Base-by-base conservation (phyloP, 2,113 vertebrate genomes). In the Dinomys branickii region DNA sequence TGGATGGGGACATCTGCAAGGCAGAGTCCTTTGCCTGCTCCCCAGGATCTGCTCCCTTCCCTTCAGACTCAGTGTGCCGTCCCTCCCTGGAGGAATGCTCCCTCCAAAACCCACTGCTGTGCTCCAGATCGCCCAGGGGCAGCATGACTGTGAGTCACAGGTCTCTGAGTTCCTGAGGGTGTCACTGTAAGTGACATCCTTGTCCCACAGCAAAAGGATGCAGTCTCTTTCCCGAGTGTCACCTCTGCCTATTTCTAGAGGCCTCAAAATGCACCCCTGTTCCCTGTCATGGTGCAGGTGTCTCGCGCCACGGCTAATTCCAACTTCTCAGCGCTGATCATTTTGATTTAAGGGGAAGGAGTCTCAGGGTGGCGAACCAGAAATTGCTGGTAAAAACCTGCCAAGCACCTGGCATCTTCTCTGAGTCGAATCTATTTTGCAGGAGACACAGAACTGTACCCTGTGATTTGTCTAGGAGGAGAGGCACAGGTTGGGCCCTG, bases 251-350 rank as follows among this genome's bases (percentile, higher is more conserved):
- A 11, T 16, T 35, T 63, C 52, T 44, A 8, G 35, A 89, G 38
- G 28, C 8, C 50, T 33, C 2, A 2, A 24, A 69, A 75, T 30
- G 9, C 22, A 8, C 24, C n/a, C 1, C 0, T 1, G 30, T 63
- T 35, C 16, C 22, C 33, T 13, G 6, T 8, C 38, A 19, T 44
- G 20, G 2, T 7, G 28, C 71, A 35, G 22, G 52, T 30, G 14
- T 5, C 5, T 1, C 10, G 9, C 6, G 28, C 41, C n/a, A 38
- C 0, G 0, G 67, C n/a, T 84, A 59, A 44, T 50, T 44, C 47
- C 69, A 52, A 33, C 80, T 73, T 58, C 88, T 63, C 41, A n/a
- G 41, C 4, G 59, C 8, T 17, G 54, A 7, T n/a, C 3, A 33
- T 33, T 65, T 82, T 83, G 73, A 41, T 50, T 69, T 65, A 59